These are phyloP conservation scores for Lerema accius DNA, from an alignment of 1,140 invertebrate genomes.

Conservation along the genomic window DNA sequence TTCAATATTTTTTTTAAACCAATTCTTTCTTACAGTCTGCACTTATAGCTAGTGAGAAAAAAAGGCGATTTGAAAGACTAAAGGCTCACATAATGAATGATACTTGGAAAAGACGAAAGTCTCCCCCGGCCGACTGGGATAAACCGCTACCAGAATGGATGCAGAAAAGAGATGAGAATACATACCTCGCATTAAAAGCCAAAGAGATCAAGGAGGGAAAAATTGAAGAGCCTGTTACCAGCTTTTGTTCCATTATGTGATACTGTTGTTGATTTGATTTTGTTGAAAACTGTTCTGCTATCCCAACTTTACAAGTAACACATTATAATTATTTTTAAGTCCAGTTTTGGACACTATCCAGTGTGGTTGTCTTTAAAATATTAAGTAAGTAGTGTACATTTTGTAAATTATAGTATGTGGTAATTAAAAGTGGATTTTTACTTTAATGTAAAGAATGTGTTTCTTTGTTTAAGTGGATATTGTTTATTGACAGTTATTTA, in stretches of 20 bases:
- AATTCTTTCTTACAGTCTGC: slow-evolving; percentile 80
- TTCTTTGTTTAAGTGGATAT: neutral
- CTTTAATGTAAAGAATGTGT: neutral
- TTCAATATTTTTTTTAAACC: too few relatives aligned
- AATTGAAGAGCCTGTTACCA: slow-evolving; percentile 47
- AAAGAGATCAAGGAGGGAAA: slow-evolving; percentile 84
- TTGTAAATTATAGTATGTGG: too few relatives aligned
- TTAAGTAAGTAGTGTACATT: too few relatives aligned
- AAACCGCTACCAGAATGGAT: slow-evolving; percentile 90
- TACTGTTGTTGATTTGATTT: neutral
- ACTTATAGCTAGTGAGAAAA: slow-evolving; percentile 88
- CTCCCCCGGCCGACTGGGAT: slow-evolving; percentile 91
- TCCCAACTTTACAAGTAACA: too few relatives aligned
- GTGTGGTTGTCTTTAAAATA: neutral
- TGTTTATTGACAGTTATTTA: too few relatives aligned
- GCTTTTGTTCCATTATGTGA: slow-evolving; percentile 68
- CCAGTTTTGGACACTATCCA: too few relatives aligned
- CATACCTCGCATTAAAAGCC: slow-evolving; percentile 86
- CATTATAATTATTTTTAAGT: too few relatives aligned
- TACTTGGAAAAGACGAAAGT: slow-evolving; percentile 89
- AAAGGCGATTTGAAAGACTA: slow-evolving; percentile 85
- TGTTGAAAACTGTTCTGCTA: too few relatives aligned
- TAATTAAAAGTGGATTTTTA: too few relatives aligned
- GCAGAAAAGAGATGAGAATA: slow-evolving; percentile 85
- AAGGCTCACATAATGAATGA: slow-evolving; percentile 87